Percentiles rank a stretch among this genome's conserved stretches.
phyloP scores from a whole-genome alignment of 2,888 invertebrate genomes.

The Cataglyphis livida region DNA sequence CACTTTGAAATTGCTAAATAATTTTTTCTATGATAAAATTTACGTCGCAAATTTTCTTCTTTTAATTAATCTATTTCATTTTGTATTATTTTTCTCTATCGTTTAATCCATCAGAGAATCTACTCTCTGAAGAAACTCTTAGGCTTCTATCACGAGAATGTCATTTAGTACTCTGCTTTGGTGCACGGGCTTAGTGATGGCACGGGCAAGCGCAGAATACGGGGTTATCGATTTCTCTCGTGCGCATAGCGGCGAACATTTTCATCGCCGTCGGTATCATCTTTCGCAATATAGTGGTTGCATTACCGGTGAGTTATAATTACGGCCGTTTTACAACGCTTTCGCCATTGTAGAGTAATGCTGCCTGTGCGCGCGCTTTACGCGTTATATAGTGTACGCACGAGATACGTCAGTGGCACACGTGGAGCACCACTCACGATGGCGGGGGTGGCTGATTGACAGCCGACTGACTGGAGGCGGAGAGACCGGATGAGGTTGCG shows the following conservation, averaged over 20 bases:
- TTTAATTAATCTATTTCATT: not conserved
- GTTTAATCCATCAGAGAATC: not conserved
- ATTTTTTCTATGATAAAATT: not conserved
- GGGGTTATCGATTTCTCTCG: constrained; percentile 44
- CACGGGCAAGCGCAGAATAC: not conserved
- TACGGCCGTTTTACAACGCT: constrained; percentile 61
- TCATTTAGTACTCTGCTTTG: not conserved
- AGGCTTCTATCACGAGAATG: not conserved
- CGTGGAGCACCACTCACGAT: constrained; percentile 31
- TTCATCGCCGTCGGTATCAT: constrained; percentile 54
- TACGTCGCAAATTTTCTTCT: not conserved
- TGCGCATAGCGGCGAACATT: constrained; percentile 38
- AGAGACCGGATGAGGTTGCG: constrained; percentile 69
- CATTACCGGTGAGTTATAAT: constrained; percentile 57
- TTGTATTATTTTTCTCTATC: not conserved
- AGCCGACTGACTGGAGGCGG: constrained; percentile 33
- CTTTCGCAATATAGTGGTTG: constrained; percentile 58
- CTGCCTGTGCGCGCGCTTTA: constrained; percentile 20
- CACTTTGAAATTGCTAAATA: not conserved
- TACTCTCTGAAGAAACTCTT: not conserved
- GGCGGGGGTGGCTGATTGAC: constrained; percentile 14
- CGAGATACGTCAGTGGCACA: constrained; percentile 29
- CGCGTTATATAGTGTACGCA: constrained; percentile 29
- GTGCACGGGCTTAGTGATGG: constrained; percentile 19
- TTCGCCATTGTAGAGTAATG: constrained; percentile 49